Base-by-base conservation (phyloP, 1,140 invertebrate genomes). In the Microplitis mediator region DNA sequence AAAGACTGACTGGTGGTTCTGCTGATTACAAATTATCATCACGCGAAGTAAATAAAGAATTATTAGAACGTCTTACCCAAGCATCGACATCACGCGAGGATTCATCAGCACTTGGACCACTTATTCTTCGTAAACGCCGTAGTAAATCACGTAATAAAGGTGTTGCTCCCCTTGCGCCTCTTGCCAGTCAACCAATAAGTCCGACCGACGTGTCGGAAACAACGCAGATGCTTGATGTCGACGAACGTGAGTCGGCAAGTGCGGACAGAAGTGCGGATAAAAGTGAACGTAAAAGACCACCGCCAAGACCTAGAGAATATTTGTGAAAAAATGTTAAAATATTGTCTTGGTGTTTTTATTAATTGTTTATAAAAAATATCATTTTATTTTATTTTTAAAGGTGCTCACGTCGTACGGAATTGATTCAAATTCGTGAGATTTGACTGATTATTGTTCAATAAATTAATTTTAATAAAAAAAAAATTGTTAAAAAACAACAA, bases 81-180 rank as follows among this genome's bases (percentile, higher is more conserved):
- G 89, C 81, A 82, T 89, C 80, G 88, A 90, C 84, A 4, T 82
- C 79, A 3, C 69, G 84, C 13, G 80, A 82, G 4, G 81, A 83
- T 23, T 77, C 77, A 0, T 75, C 76, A 14, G 80, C 90, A 76
- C 86, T 93, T 67, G 92, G 92, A 13, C 90, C 91, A 39, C 82
- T 93, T 52, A 90, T 92, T 77, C 84, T 92, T 51, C 88, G 90
- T 52, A 93, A 93, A 79, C 86, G 92, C 75, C 87, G 92, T 70
- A 92, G 91, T 78, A 93, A 93, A 87, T 92, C 91, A 75, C 86
- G 92, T 52, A 88, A 88, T 61, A 90, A 91, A 80, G 88, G 89
- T 54, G 89, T 90, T 31, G 91, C 92, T 69, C 91, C 92, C 50
- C 86, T 90, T 52, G 90, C 90, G 31, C 89, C 90, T 4, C 74